Conservation (phyloP, 2,797 vertebrate species). For the Sebastes trivittatus region DNA sequence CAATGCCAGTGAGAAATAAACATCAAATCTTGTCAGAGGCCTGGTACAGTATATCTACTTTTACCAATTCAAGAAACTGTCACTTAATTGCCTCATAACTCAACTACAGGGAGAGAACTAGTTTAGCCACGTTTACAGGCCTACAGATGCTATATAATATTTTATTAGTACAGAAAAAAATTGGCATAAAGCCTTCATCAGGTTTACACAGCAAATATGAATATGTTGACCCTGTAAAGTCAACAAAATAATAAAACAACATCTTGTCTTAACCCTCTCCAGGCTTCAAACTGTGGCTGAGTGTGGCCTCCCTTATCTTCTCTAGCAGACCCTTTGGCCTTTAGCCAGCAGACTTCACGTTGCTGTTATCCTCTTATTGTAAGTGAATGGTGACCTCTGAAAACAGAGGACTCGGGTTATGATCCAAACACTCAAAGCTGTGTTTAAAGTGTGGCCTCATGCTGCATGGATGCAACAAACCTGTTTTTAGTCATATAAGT, state of each 20-base stretch:
- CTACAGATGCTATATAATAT: background rate
- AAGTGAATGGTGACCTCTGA: background rate
- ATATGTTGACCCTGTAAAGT: background rate
- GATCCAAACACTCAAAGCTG: background rate
- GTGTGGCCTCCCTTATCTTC: conserved; percentile 3
- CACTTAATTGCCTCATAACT: background rate
- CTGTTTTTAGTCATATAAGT: background rate
- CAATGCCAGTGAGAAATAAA: background rate
- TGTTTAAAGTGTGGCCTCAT: background rate
- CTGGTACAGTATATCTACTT: background rate
- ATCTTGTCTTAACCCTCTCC: background rate
- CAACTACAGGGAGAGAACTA: background rate
- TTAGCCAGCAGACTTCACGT: background rate
- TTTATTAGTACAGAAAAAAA: background rate
- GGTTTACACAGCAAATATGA: background rate
- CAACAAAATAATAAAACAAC: background rate
- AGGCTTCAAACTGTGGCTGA: background rate
- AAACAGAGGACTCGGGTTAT: background rate
- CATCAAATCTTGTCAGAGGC: background rate
- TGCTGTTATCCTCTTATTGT: background rate
- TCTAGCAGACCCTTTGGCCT: background rate
- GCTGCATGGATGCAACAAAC: background rate
- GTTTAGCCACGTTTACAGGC: background rate
- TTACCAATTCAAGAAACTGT: background rate
- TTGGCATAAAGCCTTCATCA: background rate